A percentile compares a stretch with the other conserved stretches of the same genome.
These are phyloP conservation scores for Pygoscelis antarcticus DNA, from an alignment of 2,113 vertebrate genomes.

Conservation along the genomic window DNA sequence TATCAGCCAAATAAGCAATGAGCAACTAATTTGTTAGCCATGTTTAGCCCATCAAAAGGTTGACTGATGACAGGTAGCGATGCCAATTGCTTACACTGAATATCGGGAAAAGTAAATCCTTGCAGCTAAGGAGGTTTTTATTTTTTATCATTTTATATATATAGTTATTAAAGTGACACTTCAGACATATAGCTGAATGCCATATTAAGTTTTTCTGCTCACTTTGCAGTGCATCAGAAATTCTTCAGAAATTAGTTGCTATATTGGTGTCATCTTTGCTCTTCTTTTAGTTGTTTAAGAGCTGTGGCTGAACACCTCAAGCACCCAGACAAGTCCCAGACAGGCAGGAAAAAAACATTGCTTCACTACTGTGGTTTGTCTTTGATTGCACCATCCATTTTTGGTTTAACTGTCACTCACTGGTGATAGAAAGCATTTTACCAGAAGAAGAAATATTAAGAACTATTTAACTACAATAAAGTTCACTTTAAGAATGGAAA, in stretches of 20 bases:
- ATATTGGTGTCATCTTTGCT: not conserved
- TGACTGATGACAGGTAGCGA: not conserved
- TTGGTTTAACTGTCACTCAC: not conserved
- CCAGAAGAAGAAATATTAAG: not conserved
- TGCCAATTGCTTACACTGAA: not conserved
- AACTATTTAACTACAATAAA: not conserved
- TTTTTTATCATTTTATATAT: not conserved
- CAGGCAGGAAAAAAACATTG: not conserved
- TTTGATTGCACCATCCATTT: not conserved
- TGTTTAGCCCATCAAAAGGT: not conserved
- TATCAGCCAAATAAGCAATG: not conserved
- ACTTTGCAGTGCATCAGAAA: not conserved
- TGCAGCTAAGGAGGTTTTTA: not conserved
- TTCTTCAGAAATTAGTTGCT: not conserved
- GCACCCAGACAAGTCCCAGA: not conserved
- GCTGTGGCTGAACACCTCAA: not conserved
- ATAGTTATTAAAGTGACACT: not conserved
- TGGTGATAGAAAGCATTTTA: not conserved
- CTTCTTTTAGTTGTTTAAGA: not conserved
- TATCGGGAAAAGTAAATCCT: not conserved
- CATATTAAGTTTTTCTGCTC: not conserved
- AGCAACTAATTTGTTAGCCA: not conserved
- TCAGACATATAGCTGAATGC: not conserved
- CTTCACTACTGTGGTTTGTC: not conserved
- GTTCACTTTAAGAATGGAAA: not conserved